Base-by-base conservation (phyloP, 2,888 invertebrate genomes). In the Scaptomyza reducta region DNA sequence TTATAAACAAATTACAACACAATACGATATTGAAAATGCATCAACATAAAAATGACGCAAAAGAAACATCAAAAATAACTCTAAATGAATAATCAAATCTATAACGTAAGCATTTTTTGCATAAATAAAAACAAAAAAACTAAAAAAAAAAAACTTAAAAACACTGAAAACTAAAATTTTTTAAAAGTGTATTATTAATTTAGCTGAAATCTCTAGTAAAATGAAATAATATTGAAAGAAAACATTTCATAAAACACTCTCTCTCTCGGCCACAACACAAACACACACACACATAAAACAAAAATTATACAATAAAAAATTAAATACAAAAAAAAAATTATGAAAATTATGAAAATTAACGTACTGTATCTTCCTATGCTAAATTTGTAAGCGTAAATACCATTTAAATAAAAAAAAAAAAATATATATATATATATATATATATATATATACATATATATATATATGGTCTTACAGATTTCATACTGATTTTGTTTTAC, bases 141-240 rank as follows among this genome's bases (percentile, higher is more conserved):
- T 42, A 45, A 56, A 65, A 72, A 51, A 63, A 74, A 47, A 35
- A 40, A 45, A 42, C 54, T 46, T 27, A 41, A 35, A 46, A 61
- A 76, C 58, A 77, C 74, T 62, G 70, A 68, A 50, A 67, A 62
- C 63, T 60, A 77, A 61, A 67, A 6, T 82, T 87, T 87, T 81
- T 87, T 85, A 69, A 77, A 76, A 69, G 71, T 85, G 70, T 85
- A 77, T 77, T 68, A 78, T 65, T 77, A 82, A 70, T 86, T 82
- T 88, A 88, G 86, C 83, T 72, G 85, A 82, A 82, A 85, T 87
- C 77, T 81, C 76, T 82, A 87, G 87, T 49, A 76, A 87, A 81
- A 69, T 72, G 66, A 62, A 60, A 63, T 45, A 74, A 51, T 64
- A 72, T 47, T 68, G 47, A 75, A 61, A 41, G 40, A 68, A 53